Evolutionary conservation across 2,888 invertebrate species (phyloP).

Genomic region (Leucophora obtusa): DNA sequence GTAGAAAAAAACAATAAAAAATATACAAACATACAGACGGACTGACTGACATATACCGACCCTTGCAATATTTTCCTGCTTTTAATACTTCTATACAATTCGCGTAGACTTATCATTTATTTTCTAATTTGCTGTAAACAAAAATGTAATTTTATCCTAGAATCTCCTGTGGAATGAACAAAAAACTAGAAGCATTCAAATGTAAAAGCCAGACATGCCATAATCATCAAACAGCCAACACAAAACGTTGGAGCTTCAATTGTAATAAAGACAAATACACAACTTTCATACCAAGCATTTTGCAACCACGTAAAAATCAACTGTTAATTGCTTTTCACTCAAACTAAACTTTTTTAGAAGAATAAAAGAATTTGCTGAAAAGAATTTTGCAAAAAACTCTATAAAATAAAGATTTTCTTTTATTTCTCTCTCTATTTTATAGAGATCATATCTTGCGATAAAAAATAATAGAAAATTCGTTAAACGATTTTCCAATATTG

Average conservation of each 20-base stretch:
- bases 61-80: neutral
- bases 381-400: conserved; percentile 4
- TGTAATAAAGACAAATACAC: conserved; percentile 23
- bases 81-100: conserved; percentile 7
- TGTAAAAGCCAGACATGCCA: conserved; percentile 15
- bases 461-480: conserved; percentile 27
- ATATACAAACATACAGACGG: conserved; percentile 8
- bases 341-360: neutral
- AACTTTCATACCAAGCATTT: conserved; percentile 14
- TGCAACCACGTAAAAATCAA: neutral
- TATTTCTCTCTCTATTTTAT: neutral
- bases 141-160: conserved; percentile 1
- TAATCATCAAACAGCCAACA: conserved; percentile 24
- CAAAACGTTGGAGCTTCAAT: conserved; percentile 27
- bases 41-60: neutral
- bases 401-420: conserved; percentile 6
- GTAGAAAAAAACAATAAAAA: conserved; percentile 23
- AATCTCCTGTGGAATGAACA: conserved; percentile 7
- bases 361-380: neutral
- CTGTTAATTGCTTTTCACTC: conserved; percentile 35
- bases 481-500: conserved; percentile 71
- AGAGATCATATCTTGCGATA: conserved; percentile 39
- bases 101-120: conserved; percentile 24
- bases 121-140: conserved; percentile 6
- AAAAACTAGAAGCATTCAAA: conserved; percentile 4